These are phyloP conservation scores for Anthoscopus minutus DNA, from an alignment of 2,113 vertebrate genomes.

Conservation along the genomic window DNA sequence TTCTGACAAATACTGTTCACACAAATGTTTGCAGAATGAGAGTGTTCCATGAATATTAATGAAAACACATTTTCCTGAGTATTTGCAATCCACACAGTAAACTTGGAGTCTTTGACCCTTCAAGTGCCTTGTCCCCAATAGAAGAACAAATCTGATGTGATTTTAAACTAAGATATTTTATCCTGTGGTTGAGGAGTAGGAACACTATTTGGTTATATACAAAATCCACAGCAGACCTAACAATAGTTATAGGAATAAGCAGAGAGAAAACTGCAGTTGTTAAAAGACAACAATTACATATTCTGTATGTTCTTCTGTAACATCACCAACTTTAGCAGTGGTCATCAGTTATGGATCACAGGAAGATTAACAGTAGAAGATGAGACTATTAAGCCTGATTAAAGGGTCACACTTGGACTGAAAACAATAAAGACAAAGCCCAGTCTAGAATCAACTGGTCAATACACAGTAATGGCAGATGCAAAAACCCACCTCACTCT, in stretches of 20 bases:
- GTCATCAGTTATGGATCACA: not conserved
- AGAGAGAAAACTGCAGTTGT: not conserved
- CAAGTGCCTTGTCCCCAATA: not conserved
- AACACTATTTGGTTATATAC: not conserved
- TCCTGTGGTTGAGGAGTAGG: not conserved
- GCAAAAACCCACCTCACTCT: not conserved
- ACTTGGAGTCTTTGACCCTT: not conserved
- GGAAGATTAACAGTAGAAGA: not conserved
- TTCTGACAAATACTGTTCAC: slow-evolving; percentile 59
- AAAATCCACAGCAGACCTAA: not conserved
- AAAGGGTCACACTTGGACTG: not conserved
- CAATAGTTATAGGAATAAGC: not conserved
- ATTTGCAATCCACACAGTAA: not conserved
- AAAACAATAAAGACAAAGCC: not conserved
- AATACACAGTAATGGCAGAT: not conserved
- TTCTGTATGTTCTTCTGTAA: not conserved
- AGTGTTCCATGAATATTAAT: slow-evolving; percentile 39
- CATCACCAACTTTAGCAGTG: not conserved
- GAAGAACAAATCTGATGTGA: not conserved
- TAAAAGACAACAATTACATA: not conserved
- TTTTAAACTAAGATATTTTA: not conserved
- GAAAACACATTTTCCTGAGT: not conserved
- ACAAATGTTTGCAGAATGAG: slow-evolving; percentile 48
- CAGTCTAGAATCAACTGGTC: not conserved
- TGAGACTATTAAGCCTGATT: not conserved